These are phyloP conservation scores for Pachycephus smyrnensis DNA, from an alignment of 2,888 invertebrate species.

Conservation along the genomic window DNA sequence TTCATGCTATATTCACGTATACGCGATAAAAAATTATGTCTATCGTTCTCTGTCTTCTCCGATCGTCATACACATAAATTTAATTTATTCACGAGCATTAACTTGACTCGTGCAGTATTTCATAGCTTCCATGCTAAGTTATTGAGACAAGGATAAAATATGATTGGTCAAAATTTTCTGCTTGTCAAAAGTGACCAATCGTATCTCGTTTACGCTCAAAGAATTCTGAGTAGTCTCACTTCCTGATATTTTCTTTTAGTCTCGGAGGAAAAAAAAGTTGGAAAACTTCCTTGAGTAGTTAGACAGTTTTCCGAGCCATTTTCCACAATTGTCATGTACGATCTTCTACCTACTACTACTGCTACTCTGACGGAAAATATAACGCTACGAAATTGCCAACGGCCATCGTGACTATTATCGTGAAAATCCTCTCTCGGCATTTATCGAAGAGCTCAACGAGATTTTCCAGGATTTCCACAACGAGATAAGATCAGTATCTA, in stretches of 20 bases:
- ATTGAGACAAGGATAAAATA: too few species aligned
- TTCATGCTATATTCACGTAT: too few species aligned
- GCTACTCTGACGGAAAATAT: not conserved
- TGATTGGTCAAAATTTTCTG: too few species aligned
- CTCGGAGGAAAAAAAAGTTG: not conserved
- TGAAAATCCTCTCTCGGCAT: not conserved
- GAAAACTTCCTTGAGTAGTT: not conserved
- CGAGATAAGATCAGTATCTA: not conserved
- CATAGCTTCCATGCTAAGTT: too few species aligned
- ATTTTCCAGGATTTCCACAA: not conserved
- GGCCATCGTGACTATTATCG: not conserved
- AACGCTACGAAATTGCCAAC: not conserved
- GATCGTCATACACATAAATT: too few species aligned
- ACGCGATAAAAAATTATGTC: too few species aligned
- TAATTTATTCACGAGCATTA: too few species aligned
- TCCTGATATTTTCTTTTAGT: not conserved
- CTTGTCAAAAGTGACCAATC: too few species aligned
- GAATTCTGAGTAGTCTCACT: not conserved
- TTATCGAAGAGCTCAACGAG: not conserved
- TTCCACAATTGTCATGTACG: not conserved
- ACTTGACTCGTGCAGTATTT: too few species aligned
- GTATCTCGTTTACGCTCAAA: too few species aligned
- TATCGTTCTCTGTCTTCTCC: too few species aligned
- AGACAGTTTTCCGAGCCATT: not conserved
- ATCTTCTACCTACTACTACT: not conserved